These are phyloP conservation scores for Periophthalmus modestus DNA, from an alignment of 2,113 vertebrate species.

Conservation along the genomic window DNA sequence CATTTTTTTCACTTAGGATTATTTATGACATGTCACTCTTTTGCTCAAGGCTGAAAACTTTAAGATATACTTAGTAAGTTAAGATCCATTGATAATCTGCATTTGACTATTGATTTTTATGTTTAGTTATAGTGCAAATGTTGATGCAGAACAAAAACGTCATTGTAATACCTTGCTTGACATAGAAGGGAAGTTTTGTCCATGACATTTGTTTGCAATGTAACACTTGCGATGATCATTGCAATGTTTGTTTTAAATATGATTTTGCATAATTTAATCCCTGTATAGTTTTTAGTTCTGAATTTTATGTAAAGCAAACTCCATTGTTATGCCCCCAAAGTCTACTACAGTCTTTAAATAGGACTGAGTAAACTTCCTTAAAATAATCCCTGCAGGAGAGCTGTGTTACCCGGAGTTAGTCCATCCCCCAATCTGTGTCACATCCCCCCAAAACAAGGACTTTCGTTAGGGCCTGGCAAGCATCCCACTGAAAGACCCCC, in stretches of 20 bases:
- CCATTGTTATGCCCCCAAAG: background rate
- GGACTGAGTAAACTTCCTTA: constrained; percentile 53
- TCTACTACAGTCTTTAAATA: constrained; percentile 25
- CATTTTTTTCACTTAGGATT: constrained; percentile 1
- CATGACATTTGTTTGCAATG: constrained; percentile 43
- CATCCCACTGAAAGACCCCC: constrained; percentile 72
- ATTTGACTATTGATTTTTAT: background rate
- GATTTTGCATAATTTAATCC: constrained; percentile 1
- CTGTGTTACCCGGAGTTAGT: constrained; percentile 44
- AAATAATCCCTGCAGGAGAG: constrained; percentile 58
- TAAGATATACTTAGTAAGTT: background rate
- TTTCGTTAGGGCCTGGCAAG: constrained; percentile 78
- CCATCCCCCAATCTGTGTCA: constrained; percentile 60
- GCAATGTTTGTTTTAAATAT: background rate
- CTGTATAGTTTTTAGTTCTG: background rate
- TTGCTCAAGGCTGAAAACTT: background rate
- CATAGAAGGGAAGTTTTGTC: constrained; percentile 50
- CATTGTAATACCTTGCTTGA: constrained; percentile 49
- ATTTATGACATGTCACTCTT: constrained; percentile 14
- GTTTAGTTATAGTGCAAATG: background rate
- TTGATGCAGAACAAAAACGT: constrained; percentile 14
- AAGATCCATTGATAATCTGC: background rate
- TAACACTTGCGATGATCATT: background rate
- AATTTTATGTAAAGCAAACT: background rate
- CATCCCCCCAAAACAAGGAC: constrained; percentile 61